These are phyloP conservation scores for Leptopterna dolabrata DNA, from an alignment of 2,888 invertebrate species.

Conservation along the genomic window DNA sequence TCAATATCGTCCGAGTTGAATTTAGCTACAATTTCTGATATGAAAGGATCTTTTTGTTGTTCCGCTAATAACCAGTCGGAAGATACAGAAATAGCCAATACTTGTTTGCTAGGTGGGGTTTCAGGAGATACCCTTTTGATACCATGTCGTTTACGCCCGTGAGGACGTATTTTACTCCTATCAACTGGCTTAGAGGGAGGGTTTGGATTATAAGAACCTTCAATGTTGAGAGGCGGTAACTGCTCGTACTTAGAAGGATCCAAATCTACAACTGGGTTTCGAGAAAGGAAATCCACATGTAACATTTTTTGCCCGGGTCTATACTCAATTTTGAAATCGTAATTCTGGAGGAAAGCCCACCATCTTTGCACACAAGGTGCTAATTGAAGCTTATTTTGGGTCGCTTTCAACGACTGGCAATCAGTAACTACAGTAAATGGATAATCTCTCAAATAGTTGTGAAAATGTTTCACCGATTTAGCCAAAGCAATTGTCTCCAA, in stretches of 20 bases:
- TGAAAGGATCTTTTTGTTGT: slow-evolving; percentile 40
- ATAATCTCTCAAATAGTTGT: slow-evolving; percentile 21
- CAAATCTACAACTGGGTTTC: background rate
- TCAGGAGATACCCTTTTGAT: background rate
- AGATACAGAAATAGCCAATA: slow-evolving; percentile 9
- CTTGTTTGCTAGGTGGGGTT: background rate
- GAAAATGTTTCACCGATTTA: slow-evolving; percentile 30
- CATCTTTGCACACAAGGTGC: too few relatives aligned
- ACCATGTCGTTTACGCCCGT: slow-evolving; percentile 37
- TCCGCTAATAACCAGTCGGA: slow-evolving; percentile 38
- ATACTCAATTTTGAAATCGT: background rate
- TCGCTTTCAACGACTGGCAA: slow-evolving; percentile 25
- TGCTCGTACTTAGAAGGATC: background rate
- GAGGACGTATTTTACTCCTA: slow-evolving; percentile 15
- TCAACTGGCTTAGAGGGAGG: background rate
- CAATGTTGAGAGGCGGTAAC: background rate
- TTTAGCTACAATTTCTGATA: slow-evolving; percentile 41
- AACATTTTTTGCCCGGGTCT: too few relatives aligned
- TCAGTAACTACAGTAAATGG: too few relatives aligned
- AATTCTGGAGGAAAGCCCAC: too few relatives aligned
- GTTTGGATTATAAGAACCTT: background rate
- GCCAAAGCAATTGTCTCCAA: background rate
- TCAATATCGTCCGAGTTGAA: slow-evolving; percentile 27
- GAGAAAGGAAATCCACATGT: slow-evolving; percentile 36
- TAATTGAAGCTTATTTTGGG: slow-evolving; percentile 12